Conservation (phyloP, 2,888 invertebrate species). For the Linnaemya tessellans region DNA sequence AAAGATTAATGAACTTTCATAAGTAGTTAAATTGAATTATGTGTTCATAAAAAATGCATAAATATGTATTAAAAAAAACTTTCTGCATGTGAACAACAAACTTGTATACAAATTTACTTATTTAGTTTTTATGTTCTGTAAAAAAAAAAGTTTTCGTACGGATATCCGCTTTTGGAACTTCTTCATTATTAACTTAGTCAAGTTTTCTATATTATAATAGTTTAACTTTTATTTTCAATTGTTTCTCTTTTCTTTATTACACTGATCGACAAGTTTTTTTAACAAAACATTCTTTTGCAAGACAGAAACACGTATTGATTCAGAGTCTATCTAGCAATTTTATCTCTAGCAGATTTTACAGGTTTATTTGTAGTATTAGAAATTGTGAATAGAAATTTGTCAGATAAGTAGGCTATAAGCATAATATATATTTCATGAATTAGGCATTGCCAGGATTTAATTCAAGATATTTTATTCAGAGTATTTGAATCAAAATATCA, state of each 20-base stretch:
- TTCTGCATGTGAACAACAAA: conserved; percentile 12
- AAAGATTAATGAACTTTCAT: conserved; percentile 55
- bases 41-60: conserved; percentile 39
- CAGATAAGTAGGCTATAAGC: too few species aligned
- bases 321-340: not conserved
- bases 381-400: too few species aligned
- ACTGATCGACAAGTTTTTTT: not conserved
- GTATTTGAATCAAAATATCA: too few species aligned
- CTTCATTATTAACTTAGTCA: conserved; percentile 19
- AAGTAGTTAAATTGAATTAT: conserved; percentile 48
- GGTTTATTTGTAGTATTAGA: too few species aligned
- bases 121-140: conserved; percentile 1
- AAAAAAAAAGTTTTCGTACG: conserved; percentile 31
- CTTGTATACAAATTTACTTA: not conserved
- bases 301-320: too few species aligned
- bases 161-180: conserved; percentile 55
- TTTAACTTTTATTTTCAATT: conserved; percentile 32
- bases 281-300: not conserved
- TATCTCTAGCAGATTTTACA: too few species aligned
- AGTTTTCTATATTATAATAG: conserved; percentile 13
- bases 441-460: too few species aligned
- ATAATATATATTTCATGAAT: too few species aligned
- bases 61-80: conserved; percentile 24
- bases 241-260: conserved; percentile 1
- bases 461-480: too few species aligned